Conservation (phyloP, 2,797 vertebrate genomes). For the Heliangelus exortis region DNA sequence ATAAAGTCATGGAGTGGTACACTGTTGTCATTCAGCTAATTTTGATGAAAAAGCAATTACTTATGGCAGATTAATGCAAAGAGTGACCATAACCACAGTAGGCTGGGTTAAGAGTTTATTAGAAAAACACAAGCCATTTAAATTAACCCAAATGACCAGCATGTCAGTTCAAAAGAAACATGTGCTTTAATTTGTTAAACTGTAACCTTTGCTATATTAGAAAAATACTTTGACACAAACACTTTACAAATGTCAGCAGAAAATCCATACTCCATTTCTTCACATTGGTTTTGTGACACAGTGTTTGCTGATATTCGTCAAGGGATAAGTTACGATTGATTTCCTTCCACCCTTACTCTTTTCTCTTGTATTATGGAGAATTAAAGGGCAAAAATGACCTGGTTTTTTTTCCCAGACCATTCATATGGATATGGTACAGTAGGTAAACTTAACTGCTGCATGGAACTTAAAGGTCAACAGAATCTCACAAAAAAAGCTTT, state of each 20-base stretch:
- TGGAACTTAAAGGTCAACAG: conserved; percentile 65
- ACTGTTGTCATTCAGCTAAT: conserved; percentile 41
- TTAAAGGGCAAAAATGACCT: conserved; percentile 75
- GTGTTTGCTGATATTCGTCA: conserved; percentile 80
- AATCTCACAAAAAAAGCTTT: conserved; percentile 25
- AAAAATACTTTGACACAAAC: conserved; percentile 83
- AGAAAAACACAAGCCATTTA: conserved; percentile 64
- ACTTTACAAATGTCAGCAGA: conserved; percentile 85
- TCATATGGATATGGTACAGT: conserved; percentile 55
- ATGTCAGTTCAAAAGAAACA: conserved; percentile 77
- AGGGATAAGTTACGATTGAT: conserved; percentile 83
- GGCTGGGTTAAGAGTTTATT: conserved; percentile 64
- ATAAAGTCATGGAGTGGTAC: conserved; percentile 42
- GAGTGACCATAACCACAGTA: conserved; percentile 10
- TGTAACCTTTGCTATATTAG: conserved; percentile 81
- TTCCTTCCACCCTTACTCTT: conserved; percentile 73
- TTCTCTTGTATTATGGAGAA: conserved; percentile 73
- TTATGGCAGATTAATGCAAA: conserved; percentile 52
- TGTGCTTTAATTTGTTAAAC: conserved; percentile 81
- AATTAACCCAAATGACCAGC: conserved; percentile 74
- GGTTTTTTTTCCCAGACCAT: not conserved
- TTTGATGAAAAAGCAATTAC: conserved; percentile 55
- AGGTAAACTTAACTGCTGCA: conserved; percentile 47
- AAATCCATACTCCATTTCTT: conserved; percentile 86
- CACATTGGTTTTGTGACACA: conserved; percentile 82